A percentile compares a stretch with the other conserved stretches of the same genome.
phyloP scores from a whole-genome alignment of 2,113 vertebrate species.

The Charina bottae region DNA sequence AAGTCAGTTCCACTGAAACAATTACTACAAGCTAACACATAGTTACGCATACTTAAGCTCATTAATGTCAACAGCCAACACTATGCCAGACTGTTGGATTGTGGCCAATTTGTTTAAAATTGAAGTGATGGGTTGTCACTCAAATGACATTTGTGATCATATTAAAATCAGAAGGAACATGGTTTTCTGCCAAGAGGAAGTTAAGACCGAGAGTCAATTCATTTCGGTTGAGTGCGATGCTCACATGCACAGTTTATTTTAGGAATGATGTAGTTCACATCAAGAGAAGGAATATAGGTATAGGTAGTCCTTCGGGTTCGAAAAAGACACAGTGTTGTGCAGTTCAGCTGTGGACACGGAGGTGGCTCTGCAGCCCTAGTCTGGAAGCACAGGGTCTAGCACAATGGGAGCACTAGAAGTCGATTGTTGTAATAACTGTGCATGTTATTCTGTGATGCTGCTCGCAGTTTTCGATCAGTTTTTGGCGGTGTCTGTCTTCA shows the following conservation, averaged over 20 bases:
- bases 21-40: not conserved
- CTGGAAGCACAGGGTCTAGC: too few species aligned
- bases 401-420: too few species aligned
- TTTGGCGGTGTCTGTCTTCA: too few species aligned
- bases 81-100: not conserved
- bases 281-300: not conserved
- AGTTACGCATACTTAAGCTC: not conserved
- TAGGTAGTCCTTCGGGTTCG: too few species aligned
- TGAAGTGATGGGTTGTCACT: constrained; percentile 16
- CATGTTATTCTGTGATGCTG: too few species aligned
- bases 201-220: not conserved
- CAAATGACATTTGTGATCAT: not conserved
- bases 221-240: not conserved
- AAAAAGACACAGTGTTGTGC: too few species aligned
- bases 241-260: not conserved
- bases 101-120: not conserved
- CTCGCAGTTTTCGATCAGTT: too few species aligned
- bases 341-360: too few species aligned
- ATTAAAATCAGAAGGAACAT: not conserved
- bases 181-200: not conserved
- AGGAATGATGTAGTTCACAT: constrained; percentile 19
- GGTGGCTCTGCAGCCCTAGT: too few species aligned
- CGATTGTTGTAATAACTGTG: too few species aligned
- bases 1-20: not conserved
- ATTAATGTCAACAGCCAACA: not conserved